These are phyloP conservation scores for Phalloptychus januarius DNA, from an alignment of 2,797 vertebrate species.

Conservation along the genomic window DNA sequence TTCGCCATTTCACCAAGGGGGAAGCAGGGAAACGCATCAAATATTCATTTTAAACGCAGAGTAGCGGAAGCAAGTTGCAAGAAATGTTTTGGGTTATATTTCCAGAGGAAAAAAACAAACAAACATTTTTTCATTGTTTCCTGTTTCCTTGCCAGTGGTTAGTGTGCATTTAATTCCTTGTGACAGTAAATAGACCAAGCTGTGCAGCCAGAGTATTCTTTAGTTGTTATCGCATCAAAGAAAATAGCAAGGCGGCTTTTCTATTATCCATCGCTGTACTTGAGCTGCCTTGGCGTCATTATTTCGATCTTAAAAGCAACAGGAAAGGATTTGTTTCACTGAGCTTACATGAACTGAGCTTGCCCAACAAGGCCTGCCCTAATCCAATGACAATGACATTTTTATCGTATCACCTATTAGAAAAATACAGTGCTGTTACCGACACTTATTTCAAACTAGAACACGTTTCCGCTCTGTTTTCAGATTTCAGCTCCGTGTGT, in stretches of 20 bases:
- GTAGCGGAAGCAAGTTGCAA: not conserved
- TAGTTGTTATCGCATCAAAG: constrained; percentile 2
- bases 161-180: not conserved
- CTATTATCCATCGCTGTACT: constrained; percentile 18
- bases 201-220: not conserved
- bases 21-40: not conserved
- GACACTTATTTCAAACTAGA: not conserved
- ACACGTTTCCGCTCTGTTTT: not conserved
- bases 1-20: not conserved
- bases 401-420: not conserved
- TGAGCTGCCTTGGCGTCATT: constrained; percentile 24
- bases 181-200: not conserved
- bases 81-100: not conserved
- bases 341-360: constrained; percentile 1
- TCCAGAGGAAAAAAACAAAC: not conserved
- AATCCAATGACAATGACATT: not conserved
- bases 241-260: constrained; percentile 12
- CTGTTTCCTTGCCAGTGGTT: not conserved
- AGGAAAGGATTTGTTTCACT: not conserved
- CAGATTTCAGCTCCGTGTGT: not conserved
- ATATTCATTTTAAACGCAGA: not conserved
- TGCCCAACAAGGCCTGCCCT: not conserved
- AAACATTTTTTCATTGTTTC: not conserved
- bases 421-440: not conserved
- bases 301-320: constrained; percentile 11